Evolutionary conservation across 2,113 vertebrate species (phyloP).

Genomic region (Noturus placidus): DNA sequence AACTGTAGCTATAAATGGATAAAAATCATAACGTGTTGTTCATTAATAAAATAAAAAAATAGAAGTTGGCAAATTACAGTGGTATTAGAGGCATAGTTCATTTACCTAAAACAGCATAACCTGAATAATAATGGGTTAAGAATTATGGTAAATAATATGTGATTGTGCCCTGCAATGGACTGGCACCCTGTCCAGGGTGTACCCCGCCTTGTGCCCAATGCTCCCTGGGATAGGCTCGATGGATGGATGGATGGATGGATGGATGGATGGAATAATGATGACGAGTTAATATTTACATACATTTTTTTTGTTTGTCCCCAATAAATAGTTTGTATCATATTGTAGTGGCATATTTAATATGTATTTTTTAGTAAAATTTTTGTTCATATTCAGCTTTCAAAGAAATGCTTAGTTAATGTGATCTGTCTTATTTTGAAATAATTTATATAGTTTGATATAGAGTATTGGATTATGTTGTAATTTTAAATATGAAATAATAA

Average conservation of each 20-base stretch:
- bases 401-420: background rate
- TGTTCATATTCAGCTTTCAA: background rate
- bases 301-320: background rate
- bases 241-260: too few species aligned
- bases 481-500: background rate
- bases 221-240: too few species aligned
- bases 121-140: background rate
- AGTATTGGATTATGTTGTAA: background rate
- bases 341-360: background rate
- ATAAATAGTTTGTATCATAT: background rate
- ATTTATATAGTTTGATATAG: background rate
- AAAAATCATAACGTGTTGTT: background rate
- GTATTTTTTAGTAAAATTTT: background rate
- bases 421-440: background rate
- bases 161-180: too few species aligned
- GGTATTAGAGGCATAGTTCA: background rate
- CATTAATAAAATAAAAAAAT: background rate
- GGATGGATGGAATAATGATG: too few species aligned
- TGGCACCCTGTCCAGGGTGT: too few species aligned
- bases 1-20: background rate
- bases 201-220: too few species aligned
- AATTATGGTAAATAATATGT: too few species aligned
- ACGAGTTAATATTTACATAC: background rate
- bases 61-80: background rate
- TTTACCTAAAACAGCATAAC: background rate